phyloP scores from a whole-genome alignment of 2,797 vertebrate genomes.

The Tenualosa ilisha region DNA sequence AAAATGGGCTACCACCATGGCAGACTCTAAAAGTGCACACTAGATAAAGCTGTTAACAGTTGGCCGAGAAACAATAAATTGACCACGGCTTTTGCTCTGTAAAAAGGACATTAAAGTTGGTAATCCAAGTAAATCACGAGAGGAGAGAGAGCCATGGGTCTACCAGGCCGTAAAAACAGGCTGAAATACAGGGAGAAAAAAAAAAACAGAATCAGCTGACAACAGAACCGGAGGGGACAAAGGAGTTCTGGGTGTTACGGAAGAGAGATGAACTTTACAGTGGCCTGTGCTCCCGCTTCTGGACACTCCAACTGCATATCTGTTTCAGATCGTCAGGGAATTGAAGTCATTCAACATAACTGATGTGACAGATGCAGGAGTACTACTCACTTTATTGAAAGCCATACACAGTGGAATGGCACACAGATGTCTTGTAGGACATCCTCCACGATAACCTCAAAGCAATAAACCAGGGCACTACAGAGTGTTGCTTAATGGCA shows the following conservation, averaged over 20 bases:
- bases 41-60: conserved; percentile 72
- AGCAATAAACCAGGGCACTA: conserved; percentile 69
- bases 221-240: background rate
- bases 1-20: conserved; percentile 73
- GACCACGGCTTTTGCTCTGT: conserved; percentile 43
- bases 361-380: background rate
- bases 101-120: conserved; percentile 53
- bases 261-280: background rate
- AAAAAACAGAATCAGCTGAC: background rate
- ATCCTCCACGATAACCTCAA: conserved; percentile 66
- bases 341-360: background rate
- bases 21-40: conserved; percentile 62
- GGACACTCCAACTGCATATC: background rate
- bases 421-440: conserved; percentile 66
- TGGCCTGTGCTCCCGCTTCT: background rate
- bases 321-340: background rate
- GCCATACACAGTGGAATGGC: conserved; percentile 35
- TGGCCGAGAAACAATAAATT: conserved; percentile 62
- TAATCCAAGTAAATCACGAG: conserved; percentile 53
- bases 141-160: conserved; percentile 45
- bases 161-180: conserved; percentile 31
- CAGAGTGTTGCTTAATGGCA: conserved; percentile 80
- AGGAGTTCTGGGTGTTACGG: background rate
- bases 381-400: background rate
- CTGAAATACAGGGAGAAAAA: background rate